Conservation (phyloP, 1,140 invertebrate species). For the Capitella teleta region DNA sequence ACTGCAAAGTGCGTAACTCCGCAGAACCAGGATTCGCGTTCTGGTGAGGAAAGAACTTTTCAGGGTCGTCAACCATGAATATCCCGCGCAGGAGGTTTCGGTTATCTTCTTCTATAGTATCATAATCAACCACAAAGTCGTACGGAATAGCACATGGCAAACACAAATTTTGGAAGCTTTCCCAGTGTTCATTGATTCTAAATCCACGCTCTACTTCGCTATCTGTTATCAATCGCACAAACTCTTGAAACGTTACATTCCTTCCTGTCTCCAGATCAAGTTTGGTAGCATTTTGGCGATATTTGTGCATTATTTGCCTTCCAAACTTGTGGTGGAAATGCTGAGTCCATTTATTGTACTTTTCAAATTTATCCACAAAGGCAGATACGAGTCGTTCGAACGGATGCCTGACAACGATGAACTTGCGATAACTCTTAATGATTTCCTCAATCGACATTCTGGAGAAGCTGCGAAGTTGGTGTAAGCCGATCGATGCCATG, state of each 20-base stretch:
- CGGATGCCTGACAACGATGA: slow-evolving; percentile 33
- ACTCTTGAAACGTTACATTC: neutral
- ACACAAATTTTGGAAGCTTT: neutral
- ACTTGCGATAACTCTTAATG: slow-evolving; percentile 15
- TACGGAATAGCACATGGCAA: neutral
- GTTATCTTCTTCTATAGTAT: neutral
- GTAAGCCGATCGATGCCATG: neutral
- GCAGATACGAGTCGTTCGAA: slow-evolving; percentile 31
- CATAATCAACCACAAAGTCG: neutral
- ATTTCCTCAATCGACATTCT: neutral
- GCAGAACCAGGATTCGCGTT: too few relatives aligned
- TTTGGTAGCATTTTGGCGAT: neutral
- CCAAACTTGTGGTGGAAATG: neutral
- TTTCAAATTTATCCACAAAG: slow-evolving; percentile 22
- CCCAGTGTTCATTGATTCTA: neutral
- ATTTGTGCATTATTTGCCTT: neutral
- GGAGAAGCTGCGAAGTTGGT: neutral
- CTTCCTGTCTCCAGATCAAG: neutral
- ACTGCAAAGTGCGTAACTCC: too few relatives aligned
- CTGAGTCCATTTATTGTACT: neutral
- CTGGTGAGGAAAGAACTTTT: neutral
- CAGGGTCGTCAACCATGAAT: neutral
- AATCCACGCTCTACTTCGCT: neutral
- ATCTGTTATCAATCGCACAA: neutral
- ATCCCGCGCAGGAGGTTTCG: neutral